Percentiles rank a stretch among this genome's conserved stretches.
Conservation (phyloP, 1,140 invertebrate species). For the Micrasema minimum region DNA sequence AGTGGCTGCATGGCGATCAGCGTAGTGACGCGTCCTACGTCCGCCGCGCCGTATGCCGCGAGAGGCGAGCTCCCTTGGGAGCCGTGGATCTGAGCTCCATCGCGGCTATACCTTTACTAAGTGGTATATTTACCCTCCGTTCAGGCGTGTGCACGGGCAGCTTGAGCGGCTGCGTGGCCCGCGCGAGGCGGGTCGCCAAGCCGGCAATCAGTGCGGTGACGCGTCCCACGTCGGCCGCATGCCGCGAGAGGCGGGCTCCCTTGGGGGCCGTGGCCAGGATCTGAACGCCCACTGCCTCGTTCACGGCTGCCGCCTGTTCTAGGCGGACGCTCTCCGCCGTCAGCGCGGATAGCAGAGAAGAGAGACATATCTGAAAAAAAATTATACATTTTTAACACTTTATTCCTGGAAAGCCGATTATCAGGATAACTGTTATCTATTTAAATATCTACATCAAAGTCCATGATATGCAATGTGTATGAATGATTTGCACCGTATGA, state of each 20-base stretch:
- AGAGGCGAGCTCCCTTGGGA: slow-evolving; percentile 1
- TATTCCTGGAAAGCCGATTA: too few species aligned
- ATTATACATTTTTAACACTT: too few species aligned
- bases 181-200: slow-evolving; percentile 26
- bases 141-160: slow-evolving; percentile 10
- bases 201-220: slow-evolving; percentile 35
- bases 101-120: too few species aligned
- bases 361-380: slow-evolving; percentile 3
- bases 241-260: slow-evolving; percentile 1
- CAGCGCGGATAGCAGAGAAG: not conserved
- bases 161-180: slow-evolving; percentile 24
- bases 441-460: too few species aligned
- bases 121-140: slow-evolving; percentile 25
- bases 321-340: not conserved
- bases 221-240: slow-evolving; percentile 23
- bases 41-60: slow-evolving; percentile 12
- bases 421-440: too few species aligned
- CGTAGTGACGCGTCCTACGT: slow-evolving; percentile 23
- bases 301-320: slow-evolving; percentile 15
- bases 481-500: too few species aligned
- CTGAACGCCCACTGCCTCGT: slow-evolving; percentile 22
- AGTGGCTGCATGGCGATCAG: slow-evolving; percentile 32
- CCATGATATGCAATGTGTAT: too few species aligned
- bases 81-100: too few species aligned
- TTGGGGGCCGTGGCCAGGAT: slow-evolving; percentile 10